phyloP scores from a whole-genome alignment of 2,888 invertebrate genomes.

The Dorcus parallelipipedus region DNA sequence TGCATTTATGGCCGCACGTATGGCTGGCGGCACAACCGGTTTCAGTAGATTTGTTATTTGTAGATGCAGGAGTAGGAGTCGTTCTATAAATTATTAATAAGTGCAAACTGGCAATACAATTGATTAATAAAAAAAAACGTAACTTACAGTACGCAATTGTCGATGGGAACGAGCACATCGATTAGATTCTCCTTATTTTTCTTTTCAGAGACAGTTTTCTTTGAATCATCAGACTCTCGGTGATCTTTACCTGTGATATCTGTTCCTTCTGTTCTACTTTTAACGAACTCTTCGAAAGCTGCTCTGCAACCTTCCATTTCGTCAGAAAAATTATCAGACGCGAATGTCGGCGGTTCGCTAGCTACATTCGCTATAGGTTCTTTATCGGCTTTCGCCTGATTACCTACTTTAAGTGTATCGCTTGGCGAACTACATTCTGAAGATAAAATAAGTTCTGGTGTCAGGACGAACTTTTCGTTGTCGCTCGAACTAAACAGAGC shows the following conservation, averaged over 20 bases:
- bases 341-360: slow-evolving; percentile 27
- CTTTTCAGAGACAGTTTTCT: slow-evolving; percentile 4
- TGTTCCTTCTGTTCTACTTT: slow-evolving; percentile 15
- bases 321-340: slow-evolving; percentile 13
- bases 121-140: not conserved
- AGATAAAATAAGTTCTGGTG: slow-evolving; percentile 4
- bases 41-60: slow-evolving; percentile 13
- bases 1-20: slow-evolving; percentile 26
- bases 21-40: slow-evolving; percentile 18
- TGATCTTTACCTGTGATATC: not conserved
- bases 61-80: not conserved
- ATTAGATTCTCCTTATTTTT: not conserved
- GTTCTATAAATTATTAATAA: not conserved
- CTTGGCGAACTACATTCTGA: slow-evolving; percentile 5
- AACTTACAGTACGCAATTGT: not conserved
- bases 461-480: slow-evolving; percentile 8
- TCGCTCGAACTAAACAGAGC: slow-evolving; percentile 4
- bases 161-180: not conserved
- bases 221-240: slow-evolving; percentile 2
- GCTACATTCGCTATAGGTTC: slow-evolving; percentile 29
- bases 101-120: slow-evolving; percentile 1
- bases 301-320: slow-evolving; percentile 18
- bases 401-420: slow-evolving; percentile 5
- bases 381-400: slow-evolving; percentile 17
- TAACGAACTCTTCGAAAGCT: slow-evolving; percentile 21